Conservation (phyloP, 1,140 invertebrate species). For the Bemisia tabaci region DNA sequence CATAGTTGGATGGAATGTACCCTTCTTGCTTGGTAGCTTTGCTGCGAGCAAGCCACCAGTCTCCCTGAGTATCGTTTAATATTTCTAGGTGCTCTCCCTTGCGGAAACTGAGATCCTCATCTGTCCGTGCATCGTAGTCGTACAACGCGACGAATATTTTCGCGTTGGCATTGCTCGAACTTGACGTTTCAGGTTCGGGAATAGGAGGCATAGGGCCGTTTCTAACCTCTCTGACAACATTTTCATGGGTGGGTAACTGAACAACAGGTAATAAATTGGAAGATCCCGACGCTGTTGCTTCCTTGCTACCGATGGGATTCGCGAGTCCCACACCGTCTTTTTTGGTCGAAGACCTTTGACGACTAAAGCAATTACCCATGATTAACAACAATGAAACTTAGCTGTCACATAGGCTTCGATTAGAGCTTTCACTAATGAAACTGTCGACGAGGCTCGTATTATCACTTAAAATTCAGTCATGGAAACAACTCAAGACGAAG, state of each 20-base stretch:
- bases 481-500: not conserved
- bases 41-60: slow-evolving; percentile 97
- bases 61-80: slow-evolving; percentile 93
- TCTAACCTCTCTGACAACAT: slow-evolving; percentile 18
- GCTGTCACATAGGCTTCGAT: slow-evolving; percentile 4
- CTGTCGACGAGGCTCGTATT: not conserved
- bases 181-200: slow-evolving; percentile 15
- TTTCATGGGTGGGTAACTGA: slow-evolving; percentile 18
- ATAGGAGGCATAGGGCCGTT: slow-evolving; percentile 25
- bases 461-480: not conserved
- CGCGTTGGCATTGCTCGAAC: slow-evolving; percentile 25
- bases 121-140: slow-evolving; percentile 97
- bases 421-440: not conserved
- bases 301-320: slow-evolving; percentile 14
- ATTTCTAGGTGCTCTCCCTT: slow-evolving; percentile 98
- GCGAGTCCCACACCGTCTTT: slow-evolving; percentile 21
- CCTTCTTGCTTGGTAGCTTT: slow-evolving; percentile 89
- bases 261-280: slow-evolving; percentile 17
- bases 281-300: slow-evolving; percentile 17
- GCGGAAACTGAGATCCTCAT: slow-evolving; percentile 95
- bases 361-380: slow-evolving; percentile 27
- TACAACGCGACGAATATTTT: slow-evolving; percentile 94
- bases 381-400: slow-evolving; percentile 6
- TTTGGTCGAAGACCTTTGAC: slow-evolving; percentile 22
- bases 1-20: slow-evolving; percentile 99